Evolutionary conservation across 1,140 invertebrate species (phyloP).

Genomic region (Hycleus phaleratus): DNA sequence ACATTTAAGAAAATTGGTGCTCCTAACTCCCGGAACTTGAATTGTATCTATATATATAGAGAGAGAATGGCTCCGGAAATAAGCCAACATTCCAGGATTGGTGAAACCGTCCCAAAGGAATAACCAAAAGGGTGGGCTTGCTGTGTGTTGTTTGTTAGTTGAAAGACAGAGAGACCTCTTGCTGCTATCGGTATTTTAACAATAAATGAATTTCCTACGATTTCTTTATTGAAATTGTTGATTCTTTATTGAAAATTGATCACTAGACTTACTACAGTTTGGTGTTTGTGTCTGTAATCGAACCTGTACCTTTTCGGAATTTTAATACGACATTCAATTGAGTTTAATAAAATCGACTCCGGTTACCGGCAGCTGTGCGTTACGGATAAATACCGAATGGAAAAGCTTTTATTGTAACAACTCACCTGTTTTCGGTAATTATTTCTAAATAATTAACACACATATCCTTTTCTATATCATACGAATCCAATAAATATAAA

Average conservation of each 20-base stretch:
- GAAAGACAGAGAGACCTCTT: not conserved
- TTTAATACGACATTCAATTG: no score
- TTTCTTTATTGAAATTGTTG: constrained; percentile 26
- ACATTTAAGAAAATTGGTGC: constrained; percentile 32
- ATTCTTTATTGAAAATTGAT: constrained; percentile 13
- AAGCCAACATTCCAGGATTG: constrained; percentile 23
- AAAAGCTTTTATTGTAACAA: no score
- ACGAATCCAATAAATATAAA: no score
- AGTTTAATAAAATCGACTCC: no score
- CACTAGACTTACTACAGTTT: not conserved
- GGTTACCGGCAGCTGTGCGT: no score
- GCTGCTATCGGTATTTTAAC: constrained; percentile 22
- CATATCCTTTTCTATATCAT: no score
- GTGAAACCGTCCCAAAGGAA: constrained; percentile 17
- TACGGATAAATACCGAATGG: no score
- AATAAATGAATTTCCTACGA: constrained; percentile 22
- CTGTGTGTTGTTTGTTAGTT: constrained; percentile 11
- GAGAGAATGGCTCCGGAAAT: constrained; percentile 20
- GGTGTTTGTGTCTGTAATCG: no score
- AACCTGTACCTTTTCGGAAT: no score
- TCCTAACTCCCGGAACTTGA: constrained; percentile 22
- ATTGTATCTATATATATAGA: not conserved
- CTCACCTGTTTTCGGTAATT: no score
- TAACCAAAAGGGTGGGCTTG: constrained; percentile 5
- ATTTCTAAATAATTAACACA: no score